A percentile compares a stretch with the other conserved stretches of the same genome.
These are phyloP conservation scores for Xiphias gladius DNA, from an alignment of 2,113 vertebrate genomes.

Conservation along the genomic window DNA sequence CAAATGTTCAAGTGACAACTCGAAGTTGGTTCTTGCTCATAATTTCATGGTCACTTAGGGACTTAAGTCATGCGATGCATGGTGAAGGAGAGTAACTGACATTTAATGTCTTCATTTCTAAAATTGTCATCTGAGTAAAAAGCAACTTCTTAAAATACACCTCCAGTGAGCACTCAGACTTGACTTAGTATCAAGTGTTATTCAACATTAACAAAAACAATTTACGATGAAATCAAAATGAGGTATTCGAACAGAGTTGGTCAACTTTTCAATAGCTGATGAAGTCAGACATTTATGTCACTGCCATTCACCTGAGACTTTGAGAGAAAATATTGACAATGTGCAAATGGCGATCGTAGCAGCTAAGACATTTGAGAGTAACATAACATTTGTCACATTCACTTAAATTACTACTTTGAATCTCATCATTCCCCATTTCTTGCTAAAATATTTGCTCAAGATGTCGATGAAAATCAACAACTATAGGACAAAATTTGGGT, in stretches of 20 bases:
- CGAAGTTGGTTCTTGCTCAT: background rate
- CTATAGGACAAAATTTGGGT: background rate
- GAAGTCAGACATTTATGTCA: background rate
- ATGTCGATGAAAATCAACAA: background rate
- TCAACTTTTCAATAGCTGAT: background rate
- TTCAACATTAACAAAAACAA: conserved; percentile 26
- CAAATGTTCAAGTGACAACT: background rate
- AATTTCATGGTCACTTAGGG: background rate
- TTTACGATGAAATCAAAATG: conserved; percentile 29
- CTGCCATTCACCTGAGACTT: conserved; percentile 12
- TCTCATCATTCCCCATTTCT: background rate
- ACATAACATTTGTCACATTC: conserved; percentile 5
- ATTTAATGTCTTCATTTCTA: conserved; percentile 24
- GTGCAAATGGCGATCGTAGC: conserved; percentile 49
- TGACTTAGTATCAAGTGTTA: background rate
- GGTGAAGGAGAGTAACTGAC: background rate
- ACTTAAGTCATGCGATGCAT: background rate
- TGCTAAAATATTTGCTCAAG: background rate
- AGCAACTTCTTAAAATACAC: background rate
- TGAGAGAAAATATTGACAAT: conserved; percentile 13
- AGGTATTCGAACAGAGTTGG: background rate
- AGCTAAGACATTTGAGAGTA: conserved; percentile 16
- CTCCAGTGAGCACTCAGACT: conserved; percentile 11
- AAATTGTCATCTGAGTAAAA: background rate
- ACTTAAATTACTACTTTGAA: conserved; percentile 1